Base-by-base conservation (phyloP, 1,140 invertebrate genomes). In the Panulirus ornatus region DNA sequence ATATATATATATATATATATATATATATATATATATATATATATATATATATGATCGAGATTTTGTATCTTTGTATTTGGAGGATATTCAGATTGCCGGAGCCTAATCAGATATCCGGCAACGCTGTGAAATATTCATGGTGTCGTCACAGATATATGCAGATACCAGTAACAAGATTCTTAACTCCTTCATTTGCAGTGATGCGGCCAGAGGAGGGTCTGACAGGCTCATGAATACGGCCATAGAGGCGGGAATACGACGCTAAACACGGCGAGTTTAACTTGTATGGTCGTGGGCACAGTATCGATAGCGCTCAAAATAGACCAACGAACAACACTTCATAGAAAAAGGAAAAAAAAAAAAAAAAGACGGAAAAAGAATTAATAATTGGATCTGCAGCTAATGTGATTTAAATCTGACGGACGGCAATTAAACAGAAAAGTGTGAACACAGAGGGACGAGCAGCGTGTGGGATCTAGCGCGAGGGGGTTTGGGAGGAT, bases 141-240 rank as follows among this genome's bases (percentile, higher is more conserved):
- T 8, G 54, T 14, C 19, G 11, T 22, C 0, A 58, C 11, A 58
- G 54, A 58, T 58, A 14, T 58, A 58, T 58, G 54, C 1, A 58
- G 54, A 58, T 58, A 19, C 54, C 54, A 58, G 19, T 58, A 58
- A 58, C 54, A 58, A 58, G 54, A 58, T 58, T 58, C 54, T 58
- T 58, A 58, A 58, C 11, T 22, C 54, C 54, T 58, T 58, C 54
- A 58, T 58, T 58, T 14, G 19, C 14, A 58, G 54, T 58, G 54
- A 58, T 58, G 19, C 54, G 54, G 11, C 54, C 14, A 58, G 54
- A 58, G 16, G 16, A 58, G 3, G 54, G 22, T 22, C 1, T 58
- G 54, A 58, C 54, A 58, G 54, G 14, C 22, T 19, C 54, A 58
- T 58, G 54, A 58, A 58, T 58, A 58, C 54, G 3, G 1, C 54